Conservation (phyloP, 2,797 vertebrate species). For the Macrochelys suwanniensis region DNA sequence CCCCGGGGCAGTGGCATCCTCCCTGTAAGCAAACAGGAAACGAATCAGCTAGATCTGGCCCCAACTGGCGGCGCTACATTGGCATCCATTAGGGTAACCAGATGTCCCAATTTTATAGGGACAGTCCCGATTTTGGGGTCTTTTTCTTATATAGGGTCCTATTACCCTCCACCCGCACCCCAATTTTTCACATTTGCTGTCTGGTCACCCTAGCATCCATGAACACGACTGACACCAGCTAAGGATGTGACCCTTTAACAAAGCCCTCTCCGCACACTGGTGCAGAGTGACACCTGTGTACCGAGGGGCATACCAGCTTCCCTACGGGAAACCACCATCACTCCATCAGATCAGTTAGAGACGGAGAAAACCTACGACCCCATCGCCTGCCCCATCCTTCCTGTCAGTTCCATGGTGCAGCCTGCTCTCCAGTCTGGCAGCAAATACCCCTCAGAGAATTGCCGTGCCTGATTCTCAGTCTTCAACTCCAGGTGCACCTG, state of each 20-base stretch:
- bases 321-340: not conserved
- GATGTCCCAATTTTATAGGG: too few relatives aligned
- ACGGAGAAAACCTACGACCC: not conserved
- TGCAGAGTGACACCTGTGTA: not conserved
- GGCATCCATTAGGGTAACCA: not conserved
- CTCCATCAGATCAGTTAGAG: not conserved
- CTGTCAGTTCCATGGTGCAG: not conserved
- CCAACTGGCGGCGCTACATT: not conserved
- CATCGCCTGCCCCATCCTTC: not conserved
- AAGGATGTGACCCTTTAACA: not conserved
- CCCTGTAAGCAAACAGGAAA: constrained; percentile 44
- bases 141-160: too few relatives aligned
- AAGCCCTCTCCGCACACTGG: not conserved
- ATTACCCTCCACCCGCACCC: too few relatives aligned
- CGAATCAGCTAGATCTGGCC: not conserved
- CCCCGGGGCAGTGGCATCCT: constrained; percentile 74
- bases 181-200: too few relatives aligned
- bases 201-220: not conserved
- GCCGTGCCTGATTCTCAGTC: not conserved
- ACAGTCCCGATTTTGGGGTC: too few relatives aligned
- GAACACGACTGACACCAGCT: not conserved
- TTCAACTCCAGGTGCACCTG: not conserved
- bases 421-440: too few relatives aligned
- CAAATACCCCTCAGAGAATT: not conserved
- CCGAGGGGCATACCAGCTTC: not conserved